These are phyloP conservation scores for Cariama cristata DNA, from an alignment of 2,113 vertebrate genomes.

Conservation along the genomic window DNA sequence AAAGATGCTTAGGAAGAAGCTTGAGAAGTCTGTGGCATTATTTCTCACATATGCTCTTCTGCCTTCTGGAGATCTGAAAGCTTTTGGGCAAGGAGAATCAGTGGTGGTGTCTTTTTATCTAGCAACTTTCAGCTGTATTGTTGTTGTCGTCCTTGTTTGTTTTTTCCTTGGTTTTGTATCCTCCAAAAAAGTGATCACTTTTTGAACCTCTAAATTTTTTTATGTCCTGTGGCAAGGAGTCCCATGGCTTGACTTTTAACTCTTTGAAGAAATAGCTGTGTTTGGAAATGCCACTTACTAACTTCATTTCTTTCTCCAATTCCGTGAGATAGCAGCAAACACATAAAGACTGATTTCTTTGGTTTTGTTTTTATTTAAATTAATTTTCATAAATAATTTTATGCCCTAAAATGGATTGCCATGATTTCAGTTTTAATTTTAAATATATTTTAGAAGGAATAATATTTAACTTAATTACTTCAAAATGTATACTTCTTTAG, in stretches of 20 bases:
- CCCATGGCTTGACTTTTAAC: background rate
- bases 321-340: background rate
- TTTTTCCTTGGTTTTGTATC: background rate
- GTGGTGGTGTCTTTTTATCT: background rate
- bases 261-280: background rate
- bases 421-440: background rate
- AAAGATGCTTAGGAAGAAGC: background rate
- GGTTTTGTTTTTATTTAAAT: background rate
- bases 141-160: background rate
- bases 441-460: background rate
- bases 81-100: background rate
- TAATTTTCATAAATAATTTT: background rate
- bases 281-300: background rate
- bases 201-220: background rate
- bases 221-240: background rate
- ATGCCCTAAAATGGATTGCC: background rate
- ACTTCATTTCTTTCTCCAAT: background rate
- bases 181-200: background rate
- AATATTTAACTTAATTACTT: background rate
- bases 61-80: background rate
- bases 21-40: background rate
- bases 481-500: background rate
- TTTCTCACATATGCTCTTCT: background rate
- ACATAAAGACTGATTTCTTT: background rate
- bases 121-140: background rate